Evolutionary conservation across 2,888 invertebrate species (phyloP).

Genomic region (Cephus runcator): DNA sequence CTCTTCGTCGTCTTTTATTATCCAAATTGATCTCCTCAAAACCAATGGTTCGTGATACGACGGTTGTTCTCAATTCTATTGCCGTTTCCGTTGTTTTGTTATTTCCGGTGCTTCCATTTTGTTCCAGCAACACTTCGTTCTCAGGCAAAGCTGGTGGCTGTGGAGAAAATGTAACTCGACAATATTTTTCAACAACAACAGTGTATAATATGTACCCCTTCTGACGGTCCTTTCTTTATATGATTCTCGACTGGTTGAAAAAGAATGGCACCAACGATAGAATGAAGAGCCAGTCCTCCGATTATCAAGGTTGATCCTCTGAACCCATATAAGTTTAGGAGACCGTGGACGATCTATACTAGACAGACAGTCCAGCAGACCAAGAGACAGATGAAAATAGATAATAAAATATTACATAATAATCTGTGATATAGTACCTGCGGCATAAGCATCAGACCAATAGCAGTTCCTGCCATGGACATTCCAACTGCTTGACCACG

Average conservation of each 20-base stretch:
- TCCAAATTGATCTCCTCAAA: neutral
- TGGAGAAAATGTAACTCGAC: neutral
- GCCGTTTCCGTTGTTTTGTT: neutral
- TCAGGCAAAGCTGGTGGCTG: neutral
- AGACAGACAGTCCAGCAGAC: neutral
- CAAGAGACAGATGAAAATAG: neutral
- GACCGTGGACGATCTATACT: slow-evolving; percentile 68
- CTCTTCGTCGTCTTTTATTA: slow-evolving; percentile 24
- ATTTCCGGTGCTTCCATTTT: neutral
- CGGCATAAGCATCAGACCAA: slow-evolving; percentile 84
- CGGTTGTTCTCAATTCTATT: neutral
- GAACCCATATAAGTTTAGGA: slow-evolving; percentile 74
- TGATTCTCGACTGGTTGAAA: slow-evolving; percentile 80
- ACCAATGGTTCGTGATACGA: neutral
- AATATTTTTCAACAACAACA: neutral
- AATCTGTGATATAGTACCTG: slow-evolving; percentile 63
- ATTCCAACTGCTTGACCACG: slow-evolving; percentile 84
- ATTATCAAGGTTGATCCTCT: slow-evolving; percentile 76
- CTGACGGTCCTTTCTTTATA: slow-evolving; percentile 70
- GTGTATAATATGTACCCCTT: slow-evolving; percentile 41
- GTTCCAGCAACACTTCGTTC: neutral
- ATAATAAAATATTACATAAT: neutral
- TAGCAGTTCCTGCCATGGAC: slow-evolving; percentile 83
- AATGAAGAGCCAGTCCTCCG: slow-evolving; percentile 75
- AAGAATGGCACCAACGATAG: slow-evolving; percentile 74